These are phyloP conservation scores for Temnothorax rugatulus DNA, from an alignment of 2,888 invertebrate species.

Conservation along the genomic window DNA sequence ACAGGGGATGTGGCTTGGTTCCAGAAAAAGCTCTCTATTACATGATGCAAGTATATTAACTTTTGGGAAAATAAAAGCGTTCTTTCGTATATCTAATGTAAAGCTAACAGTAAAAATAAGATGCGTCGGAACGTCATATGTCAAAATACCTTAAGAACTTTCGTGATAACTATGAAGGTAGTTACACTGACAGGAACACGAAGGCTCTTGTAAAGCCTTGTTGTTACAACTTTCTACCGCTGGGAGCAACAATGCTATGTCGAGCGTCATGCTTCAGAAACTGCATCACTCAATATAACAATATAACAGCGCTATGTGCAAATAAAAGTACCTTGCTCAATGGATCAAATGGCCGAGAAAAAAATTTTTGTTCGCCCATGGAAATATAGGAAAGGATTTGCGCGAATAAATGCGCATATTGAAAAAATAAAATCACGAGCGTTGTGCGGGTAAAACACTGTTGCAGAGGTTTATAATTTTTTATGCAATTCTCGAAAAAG, in stretches of 20 bases:
- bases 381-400: slow-evolving; percentile 5
- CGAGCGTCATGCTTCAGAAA: slow-evolving; percentile 21
- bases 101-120: neutral
- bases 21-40: neutral
- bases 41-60: slow-evolving; percentile 18
- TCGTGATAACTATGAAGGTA: slow-evolving; percentile 5
- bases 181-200: slow-evolving; percentile 9
- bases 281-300: slow-evolving; percentile 32
- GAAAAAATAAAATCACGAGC: slow-evolving; percentile 1
- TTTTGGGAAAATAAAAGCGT: neutral
- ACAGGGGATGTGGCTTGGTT: neutral
- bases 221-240: slow-evolving; percentile 20
- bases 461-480: slow-evolving; percentile 11
- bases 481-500: neutral
- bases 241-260: slow-evolving; percentile 17
- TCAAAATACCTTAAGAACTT: neutral
- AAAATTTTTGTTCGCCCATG: neutral
- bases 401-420: neutral
- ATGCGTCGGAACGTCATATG: neutral
- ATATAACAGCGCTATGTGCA: neutral
- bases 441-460: neutral
- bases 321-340: slow-evolving; percentile 19
- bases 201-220: slow-evolving; percentile 19
- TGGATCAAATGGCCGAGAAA: slow-evolving; percentile 11
- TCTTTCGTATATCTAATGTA: neutral